Conservation (phyloP, 2,113 vertebrate species). For the Zapus hudsonius region DNA sequence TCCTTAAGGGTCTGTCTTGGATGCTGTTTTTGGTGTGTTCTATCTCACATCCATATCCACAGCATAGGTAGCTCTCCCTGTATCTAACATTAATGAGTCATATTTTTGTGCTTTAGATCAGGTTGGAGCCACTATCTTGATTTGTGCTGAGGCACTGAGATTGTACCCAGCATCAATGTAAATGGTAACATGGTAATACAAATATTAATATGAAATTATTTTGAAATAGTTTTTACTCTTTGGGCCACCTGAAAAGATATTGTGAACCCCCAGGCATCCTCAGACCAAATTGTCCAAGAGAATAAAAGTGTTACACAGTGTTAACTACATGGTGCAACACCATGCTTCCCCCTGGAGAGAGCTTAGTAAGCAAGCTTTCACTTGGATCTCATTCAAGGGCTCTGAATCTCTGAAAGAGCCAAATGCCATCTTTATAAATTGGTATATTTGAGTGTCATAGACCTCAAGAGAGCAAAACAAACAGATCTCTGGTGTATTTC, state of each 20-base stretch:
- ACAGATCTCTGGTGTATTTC: conserved; percentile 40
- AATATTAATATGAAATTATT: not conserved
- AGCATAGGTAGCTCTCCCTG: not conserved
- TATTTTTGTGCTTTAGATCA: not conserved
- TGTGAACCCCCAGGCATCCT: not conserved
- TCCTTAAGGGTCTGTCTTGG: not conserved
- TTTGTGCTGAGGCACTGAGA: not conserved
- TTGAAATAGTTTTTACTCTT: not conserved
- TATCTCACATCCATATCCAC: not conserved
- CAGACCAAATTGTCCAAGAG: not conserved
- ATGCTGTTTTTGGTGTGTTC: no score
- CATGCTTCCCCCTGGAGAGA: not conserved
- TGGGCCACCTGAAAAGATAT: not conserved
- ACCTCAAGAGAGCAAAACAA: conserved; percentile 22
- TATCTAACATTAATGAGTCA: not conserved
- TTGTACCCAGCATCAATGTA: not conserved
- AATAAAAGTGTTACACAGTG: not conserved
- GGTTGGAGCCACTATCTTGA: not conserved
- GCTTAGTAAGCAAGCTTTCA: not conserved
- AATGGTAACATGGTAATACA: not conserved
- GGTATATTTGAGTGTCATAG: not conserved
- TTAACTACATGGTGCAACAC: rapidly evolving
- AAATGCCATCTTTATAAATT: conserved; percentile 54
- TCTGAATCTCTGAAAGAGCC: not conserved
- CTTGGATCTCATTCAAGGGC: conserved; percentile 25